Evolutionary conservation across 2,113 vertebrate species (phyloP).

Genomic region (Pterocles orientalis): DNA sequence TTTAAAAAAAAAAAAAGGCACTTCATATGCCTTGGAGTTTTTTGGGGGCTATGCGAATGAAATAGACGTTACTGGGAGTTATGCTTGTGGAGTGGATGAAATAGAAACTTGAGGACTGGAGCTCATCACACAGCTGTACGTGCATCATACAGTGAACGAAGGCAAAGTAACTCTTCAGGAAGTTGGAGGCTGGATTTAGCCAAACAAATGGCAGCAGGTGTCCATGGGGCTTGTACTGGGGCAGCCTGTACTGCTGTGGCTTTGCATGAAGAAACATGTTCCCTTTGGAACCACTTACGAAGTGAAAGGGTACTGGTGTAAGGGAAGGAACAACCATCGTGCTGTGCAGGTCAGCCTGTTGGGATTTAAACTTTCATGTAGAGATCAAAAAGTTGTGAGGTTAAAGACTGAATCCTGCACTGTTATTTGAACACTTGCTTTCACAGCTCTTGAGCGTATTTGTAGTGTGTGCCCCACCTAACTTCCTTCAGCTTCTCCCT

Average conservation of each 20-base stretch:
- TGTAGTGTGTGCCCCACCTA: slow-evolving; percentile 54
- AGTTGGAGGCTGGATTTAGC: not conserved
- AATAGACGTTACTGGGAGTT: not conserved
- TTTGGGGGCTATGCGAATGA: not conserved
- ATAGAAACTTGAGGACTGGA: not conserved
- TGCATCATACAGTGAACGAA: not conserved
- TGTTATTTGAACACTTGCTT: slow-evolving; percentile 51
- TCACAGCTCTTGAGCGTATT: slow-evolving; percentile 18
- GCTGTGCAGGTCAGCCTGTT: not conserved
- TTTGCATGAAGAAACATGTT: not conserved
- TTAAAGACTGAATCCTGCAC: slow-evolving; percentile 31
- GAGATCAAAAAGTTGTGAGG: slow-evolving; percentile 13
- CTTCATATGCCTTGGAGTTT: not conserved
- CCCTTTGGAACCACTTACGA: not conserved
- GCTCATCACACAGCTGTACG: not conserved
- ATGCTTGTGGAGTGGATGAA: not conserved
- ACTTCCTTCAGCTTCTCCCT: slow-evolving; percentile 57
- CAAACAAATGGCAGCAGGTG: not conserved
- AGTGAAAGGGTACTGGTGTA: not conserved
- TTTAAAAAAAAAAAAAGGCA: not conserved
- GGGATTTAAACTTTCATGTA: slow-evolving; percentile 32
- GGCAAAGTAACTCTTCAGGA: not conserved
- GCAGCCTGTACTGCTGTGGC: not conserved
- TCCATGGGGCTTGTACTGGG: not conserved
- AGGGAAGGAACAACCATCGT: slow-evolving; percentile 32